Percentiles rank a stretch among this genome's conserved stretches.
phyloP scores from a whole-genome alignment of 2,113 vertebrate species.

The Puffinus mauretanicus region DNA sequence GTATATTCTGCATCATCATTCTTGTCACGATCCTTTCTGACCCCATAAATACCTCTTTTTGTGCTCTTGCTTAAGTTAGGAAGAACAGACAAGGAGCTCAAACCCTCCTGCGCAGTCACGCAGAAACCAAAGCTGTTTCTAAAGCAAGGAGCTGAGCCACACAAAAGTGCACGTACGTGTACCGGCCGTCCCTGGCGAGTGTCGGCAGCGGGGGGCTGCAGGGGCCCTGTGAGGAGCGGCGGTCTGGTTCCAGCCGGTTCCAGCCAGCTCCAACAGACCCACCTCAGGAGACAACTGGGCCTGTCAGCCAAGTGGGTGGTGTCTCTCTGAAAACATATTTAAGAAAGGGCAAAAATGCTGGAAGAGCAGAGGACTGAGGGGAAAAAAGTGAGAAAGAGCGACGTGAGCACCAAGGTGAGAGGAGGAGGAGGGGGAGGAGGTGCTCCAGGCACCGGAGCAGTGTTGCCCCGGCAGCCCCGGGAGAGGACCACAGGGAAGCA shows the following conservation, averaged over 20 bases:
- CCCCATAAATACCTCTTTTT: not conserved
- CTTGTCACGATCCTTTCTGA: not conserved
- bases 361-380: not conserved
- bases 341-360: not conserved
- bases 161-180: rapidly evolving
- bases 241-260: not conserved
- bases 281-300: not conserved
- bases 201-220: rapidly evolving
- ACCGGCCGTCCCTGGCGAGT: rapidly evolving
- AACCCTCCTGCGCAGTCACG: rapidly evolving
- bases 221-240: not conserved
- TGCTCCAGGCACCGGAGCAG: not conserved
- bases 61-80: not conserved
- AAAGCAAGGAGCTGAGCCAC: not conserved
- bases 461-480: too few species aligned
- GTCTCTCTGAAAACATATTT: not conserved
- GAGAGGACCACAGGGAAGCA: rapidly evolving
- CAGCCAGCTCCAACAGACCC: not conserved
- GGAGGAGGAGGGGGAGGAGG: not conserved
- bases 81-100: not conserved
- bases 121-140: not conserved
- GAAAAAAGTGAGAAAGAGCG: not conserved
- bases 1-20: not conserved
- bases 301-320: not conserved
- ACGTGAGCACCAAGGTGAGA: not conserved